Base-by-base conservation (phyloP, 2,797 vertebrate genomes). In the Poeciliopsis infans region DNA sequence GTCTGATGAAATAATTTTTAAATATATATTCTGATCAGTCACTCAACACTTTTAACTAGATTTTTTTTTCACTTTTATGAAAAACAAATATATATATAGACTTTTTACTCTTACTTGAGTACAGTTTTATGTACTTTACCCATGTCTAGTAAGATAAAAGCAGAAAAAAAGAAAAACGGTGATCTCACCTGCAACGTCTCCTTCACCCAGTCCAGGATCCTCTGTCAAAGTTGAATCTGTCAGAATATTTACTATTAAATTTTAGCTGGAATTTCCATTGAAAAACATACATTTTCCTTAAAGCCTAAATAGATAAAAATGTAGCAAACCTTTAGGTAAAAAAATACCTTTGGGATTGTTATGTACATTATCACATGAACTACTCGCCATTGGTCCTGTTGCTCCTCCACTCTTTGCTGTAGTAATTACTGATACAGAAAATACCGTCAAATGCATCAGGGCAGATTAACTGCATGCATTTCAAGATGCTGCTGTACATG, bases 291-390 rank as follows among this genome's bases (percentile, higher is more conserved):
- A 2, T 4, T 59, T 36, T 2, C 31, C 0, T 72, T 74, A 23
- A 81, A 76, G 20, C 59, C 78, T 68, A 75, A 70, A 79, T 81
- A 49, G 10, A 28, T 76, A n/a, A 74, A 78, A 84, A 83, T 76
- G 2, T 55, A 3, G 1, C 45, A 57, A 31, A 0, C 79, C 76
- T 69, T 78, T 81, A 83, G 72, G 5, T 25, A 20, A 28, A 28
- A 43, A 78, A 78, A 87, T 94, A 94, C 92, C 89, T 95, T 87
- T 83, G 49, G 85, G 76, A 81, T 91, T 93, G 84, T 90, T 94
- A 92, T 92, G 92, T 91, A 92, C 73, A 86, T 83, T 93, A 91
- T 89, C 7, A 77, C 93, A 94, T 89, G 91, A 91, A 75, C 61
- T 88, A 94, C 84, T 82, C 88, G 78, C 91, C 90, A 33, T 64